Conservation (phyloP, 2,888 invertebrate species). For the Oxystoma pomonae region DNA sequence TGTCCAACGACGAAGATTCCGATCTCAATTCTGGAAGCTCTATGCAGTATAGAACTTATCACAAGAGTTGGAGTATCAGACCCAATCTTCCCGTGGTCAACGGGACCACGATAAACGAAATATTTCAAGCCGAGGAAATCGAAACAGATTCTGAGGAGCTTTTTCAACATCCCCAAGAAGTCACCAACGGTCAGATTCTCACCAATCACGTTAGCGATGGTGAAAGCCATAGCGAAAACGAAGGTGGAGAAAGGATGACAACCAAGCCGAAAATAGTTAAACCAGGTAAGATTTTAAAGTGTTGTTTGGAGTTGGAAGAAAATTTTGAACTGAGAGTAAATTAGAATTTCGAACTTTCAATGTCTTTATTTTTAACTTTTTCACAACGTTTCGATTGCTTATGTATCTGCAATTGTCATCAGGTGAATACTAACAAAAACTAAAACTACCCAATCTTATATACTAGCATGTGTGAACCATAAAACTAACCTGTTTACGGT, state of each 20-base stretch:
- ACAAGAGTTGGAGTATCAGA: slow-evolving; percentile 48
- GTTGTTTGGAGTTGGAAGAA: not conserved
- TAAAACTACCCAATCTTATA: no score
- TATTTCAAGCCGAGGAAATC: not conserved
- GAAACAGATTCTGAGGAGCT: not conserved
- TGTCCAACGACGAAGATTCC: slow-evolving; percentile 69
- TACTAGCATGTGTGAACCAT: no score
- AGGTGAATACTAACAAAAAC: no score
- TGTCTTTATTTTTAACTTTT: no score
- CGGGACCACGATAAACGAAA: not conserved
- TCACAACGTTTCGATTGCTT: no score
- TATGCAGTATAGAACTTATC: slow-evolving; percentile 57
- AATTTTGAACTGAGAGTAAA: no score
- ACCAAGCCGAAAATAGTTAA: slow-evolving; percentile 60
- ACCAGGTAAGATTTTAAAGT: slow-evolving; percentile 37
- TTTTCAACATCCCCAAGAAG: no score
- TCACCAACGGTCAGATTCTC: no score
- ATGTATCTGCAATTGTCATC: no score
- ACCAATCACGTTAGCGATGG: no score
- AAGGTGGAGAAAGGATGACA: slow-evolving; percentile 48
- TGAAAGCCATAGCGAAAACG: slow-evolving; percentile 38
- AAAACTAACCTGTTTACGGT: no score
- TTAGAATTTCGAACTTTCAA: no score
- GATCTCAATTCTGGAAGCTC: slow-evolving; percentile 58
- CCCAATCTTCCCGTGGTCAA: slow-evolving; percentile 47